These are phyloP conservation scores for Batillaria attramentaria DNA, from an alignment of 1,140 invertebrate genomes.

Conservation along the genomic window DNA sequence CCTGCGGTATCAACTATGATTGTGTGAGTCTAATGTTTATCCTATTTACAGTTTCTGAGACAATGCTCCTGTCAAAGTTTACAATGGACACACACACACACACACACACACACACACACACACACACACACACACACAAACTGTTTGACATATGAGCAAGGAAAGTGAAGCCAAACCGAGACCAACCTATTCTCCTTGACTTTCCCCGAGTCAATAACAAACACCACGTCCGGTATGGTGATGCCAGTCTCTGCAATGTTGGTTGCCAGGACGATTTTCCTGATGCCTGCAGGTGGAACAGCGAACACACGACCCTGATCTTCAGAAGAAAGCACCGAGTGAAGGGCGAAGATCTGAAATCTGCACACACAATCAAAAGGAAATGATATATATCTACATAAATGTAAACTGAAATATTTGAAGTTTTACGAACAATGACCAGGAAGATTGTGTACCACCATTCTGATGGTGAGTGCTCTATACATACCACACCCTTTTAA, in stretches of 20 bases:
- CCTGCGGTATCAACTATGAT: no score
- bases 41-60: no score
- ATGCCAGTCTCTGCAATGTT: slow-evolving; percentile 77
- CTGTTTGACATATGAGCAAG: neutral
- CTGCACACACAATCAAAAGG: slow-evolving; percentile 36
- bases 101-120: no score
- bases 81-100: no score
- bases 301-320: slow-evolving; percentile 66
- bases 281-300: slow-evolving; percentile 62
- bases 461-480: no score
- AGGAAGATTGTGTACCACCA: neutral
- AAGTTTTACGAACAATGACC: neutral
- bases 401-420: neutral
- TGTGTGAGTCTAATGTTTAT: no score
- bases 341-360: slow-evolving; percentile 62
- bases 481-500: no score
- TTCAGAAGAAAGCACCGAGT: slow-evolving; percentile 65
- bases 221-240: slow-evolving; percentile 94
- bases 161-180: neutral
- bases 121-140: neutral
- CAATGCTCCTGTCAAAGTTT: no score
- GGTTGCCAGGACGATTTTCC: slow-evolving; percentile 73
- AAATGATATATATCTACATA: neutral
- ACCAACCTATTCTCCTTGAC: slow-evolving; percentile 73
- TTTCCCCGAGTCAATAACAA: slow-evolving; percentile 94